Evolutionary conservation across 2,113 vertebrate genomes (phyloP).

Genomic region (Poicephalus meyeri): DNA sequence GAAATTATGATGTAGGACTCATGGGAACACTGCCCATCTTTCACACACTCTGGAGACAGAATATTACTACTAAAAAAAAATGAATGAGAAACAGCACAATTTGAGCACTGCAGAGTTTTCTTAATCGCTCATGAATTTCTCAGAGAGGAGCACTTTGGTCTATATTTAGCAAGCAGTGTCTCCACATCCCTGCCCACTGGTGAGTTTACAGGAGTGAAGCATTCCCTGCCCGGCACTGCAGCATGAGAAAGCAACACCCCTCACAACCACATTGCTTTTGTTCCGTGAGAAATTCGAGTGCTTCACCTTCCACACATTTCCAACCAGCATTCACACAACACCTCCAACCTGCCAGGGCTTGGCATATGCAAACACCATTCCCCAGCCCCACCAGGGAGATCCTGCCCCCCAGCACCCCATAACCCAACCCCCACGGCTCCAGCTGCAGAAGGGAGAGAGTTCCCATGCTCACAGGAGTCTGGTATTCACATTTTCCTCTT

Average conservation of each 20-base stretch:
- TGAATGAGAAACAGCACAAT: background rate
- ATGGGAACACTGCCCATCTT: background rate
- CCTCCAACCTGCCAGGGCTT: background rate
- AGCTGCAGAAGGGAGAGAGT: background rate
- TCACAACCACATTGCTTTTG: background rate
- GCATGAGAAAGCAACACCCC: background rate
- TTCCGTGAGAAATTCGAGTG: background rate
- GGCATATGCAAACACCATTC: rapidly evolving
- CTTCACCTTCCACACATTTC: background rate
- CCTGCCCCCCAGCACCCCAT: too few species aligned
- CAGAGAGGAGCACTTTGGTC: background rate
- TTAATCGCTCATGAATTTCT: rapidly evolving
- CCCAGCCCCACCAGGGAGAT: background rate
- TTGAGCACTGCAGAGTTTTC: background rate
- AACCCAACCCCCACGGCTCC: background rate
- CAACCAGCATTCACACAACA: background rate
- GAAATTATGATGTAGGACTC: too few species aligned
- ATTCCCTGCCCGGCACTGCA: background rate
- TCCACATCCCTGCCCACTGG: background rate
- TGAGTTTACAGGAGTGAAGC: background rate
- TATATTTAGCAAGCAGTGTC: background rate
- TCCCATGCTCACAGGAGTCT: background rate
- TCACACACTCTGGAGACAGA: background rate
- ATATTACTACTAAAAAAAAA: background rate
- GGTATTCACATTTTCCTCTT: background rate